These are phyloP conservation scores for Megaustenia siamemsis DNA, from an alignment of 2,888 invertebrate genomes.

Conservation along the genomic window DNA sequence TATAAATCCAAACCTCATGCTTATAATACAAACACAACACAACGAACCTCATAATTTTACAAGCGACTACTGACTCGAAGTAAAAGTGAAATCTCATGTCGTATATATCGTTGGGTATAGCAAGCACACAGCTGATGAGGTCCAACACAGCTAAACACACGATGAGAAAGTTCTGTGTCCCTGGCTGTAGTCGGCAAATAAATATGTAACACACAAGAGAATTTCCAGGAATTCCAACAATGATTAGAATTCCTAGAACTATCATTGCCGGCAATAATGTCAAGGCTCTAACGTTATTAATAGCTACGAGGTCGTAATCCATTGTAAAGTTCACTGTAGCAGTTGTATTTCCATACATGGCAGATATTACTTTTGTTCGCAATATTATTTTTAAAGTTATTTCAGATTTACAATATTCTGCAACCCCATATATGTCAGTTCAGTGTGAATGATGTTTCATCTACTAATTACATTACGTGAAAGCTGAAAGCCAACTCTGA, in stretches of 20 bases:
- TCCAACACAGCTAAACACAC: conserved; percentile 66
- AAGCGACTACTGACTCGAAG: conserved; percentile 63
- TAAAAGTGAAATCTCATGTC: conserved; percentile 66
- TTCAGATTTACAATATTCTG: no score
- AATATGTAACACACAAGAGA: conserved; percentile 66
- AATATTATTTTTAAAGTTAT: no score
- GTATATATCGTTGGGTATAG: conserved; percentile 69
- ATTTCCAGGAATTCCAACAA: conserved; percentile 68
- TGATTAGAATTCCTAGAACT: conserved; percentile 58
- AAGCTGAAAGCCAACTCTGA: no score
- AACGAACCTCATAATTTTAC: conserved; percentile 64
- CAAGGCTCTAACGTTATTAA: conserved; percentile 56
- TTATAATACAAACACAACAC: no score
- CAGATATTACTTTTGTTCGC: no score
- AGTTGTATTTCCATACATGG: no score
- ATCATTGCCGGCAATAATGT: conserved; percentile 55
- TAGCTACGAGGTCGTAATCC: conserved; percentile 32
- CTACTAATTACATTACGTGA: no score
- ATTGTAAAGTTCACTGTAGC: neutral
- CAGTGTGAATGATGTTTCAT: no score
- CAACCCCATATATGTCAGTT: no score
- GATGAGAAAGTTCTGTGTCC: conserved; percentile 66
- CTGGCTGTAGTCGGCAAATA: conserved; percentile 59
- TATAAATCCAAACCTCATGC: no score
- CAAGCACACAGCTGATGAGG: conserved; percentile 63